Base-by-base conservation (phyloP, 2,888 invertebrate genomes). In the Caenorhabditis sp. region DNA sequence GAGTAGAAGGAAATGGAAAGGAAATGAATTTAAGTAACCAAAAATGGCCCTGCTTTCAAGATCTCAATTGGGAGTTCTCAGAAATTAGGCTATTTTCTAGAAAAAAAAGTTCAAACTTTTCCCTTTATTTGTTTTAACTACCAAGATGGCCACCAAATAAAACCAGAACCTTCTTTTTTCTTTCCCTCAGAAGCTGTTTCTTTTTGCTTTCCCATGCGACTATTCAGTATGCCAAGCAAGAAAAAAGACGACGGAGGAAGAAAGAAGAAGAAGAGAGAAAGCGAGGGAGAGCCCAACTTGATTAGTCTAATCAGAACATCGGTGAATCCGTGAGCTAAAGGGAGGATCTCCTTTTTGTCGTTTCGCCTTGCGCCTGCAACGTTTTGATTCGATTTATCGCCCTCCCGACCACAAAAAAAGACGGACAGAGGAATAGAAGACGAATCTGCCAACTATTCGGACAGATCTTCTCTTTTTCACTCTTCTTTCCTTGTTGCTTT, bases 301-400 rank as follows among this genome's bases (percentile, higher is more conserved):
- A 81, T 81, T 81, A 81, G 76, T 81, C 62, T 81, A 81, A 81
- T 81, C 81, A 81, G 76, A 76, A 81, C 72, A 80, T 80, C 74
- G 80, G 80, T 80, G 80, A 74, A 74, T 71, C 65, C 65, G 44
- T 47, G 50, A 53, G 37, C 13, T 18, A 26, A 32, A 32, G 15
- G 40, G 2, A 15, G 60, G 55, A 28, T 13, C 64, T 47, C 65
- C 47, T 47, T 56, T 32, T 68, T 67, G 61, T 67, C 55, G 76
- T 67, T 61, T 60, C 47, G 47, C 56, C 67, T 67, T 47, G 37
- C 76, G 68, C 64, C 62, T 67, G 69, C 71, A 80, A 69, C 67
- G 62, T 68, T 80, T 69, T 80, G 74, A 80, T 80, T 80, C 74
- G 70, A 80, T 80, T 80, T 80, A 72, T 80, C 56, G 72, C 70